phyloP scores from a whole-genome alignment of 2,797 vertebrate genomes.

The Tokudaia tokunoshimensis region DNA sequence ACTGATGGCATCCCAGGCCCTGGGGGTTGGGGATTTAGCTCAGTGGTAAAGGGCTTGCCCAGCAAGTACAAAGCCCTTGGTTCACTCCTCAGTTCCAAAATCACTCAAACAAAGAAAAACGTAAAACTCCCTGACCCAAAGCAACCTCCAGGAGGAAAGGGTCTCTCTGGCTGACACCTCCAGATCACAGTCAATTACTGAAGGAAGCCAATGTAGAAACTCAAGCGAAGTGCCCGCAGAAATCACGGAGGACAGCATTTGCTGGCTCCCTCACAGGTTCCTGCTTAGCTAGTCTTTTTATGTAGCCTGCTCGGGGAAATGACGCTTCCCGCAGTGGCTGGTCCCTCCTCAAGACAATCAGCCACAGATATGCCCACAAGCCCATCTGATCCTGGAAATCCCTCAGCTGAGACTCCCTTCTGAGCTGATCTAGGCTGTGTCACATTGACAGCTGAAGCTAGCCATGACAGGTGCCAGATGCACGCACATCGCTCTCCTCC shows the following conservation, averaged over 20 bases:
- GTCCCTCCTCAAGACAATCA: background rate
- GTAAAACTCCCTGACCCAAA: background rate
- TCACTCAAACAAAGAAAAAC: background rate
- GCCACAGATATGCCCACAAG: background rate
- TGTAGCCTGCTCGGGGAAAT: background rate
- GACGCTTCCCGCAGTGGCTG: background rate
- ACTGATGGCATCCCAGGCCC: fast-evolving
- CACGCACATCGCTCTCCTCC: fast-evolving
- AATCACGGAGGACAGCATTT: background rate
- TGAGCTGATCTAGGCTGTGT: background rate
- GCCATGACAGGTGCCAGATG: background rate
- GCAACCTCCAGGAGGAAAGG: background rate
- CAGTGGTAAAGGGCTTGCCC: background rate
- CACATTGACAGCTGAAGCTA: background rate
- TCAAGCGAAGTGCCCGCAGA: background rate
- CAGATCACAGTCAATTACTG: background rate
- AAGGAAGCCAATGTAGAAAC: background rate
- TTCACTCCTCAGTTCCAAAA: background rate
- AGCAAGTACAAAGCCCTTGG: background rate
- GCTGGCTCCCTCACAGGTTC: background rate
- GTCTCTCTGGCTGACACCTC: background rate
- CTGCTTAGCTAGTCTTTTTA: background rate
- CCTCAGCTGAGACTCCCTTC: background rate
- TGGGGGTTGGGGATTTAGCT: background rate
- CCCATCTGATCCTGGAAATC: background rate